Base-by-base conservation (phyloP, 35 echinoderm and acorn worm genomes). In the Lytechinus variegatus region DNA sequence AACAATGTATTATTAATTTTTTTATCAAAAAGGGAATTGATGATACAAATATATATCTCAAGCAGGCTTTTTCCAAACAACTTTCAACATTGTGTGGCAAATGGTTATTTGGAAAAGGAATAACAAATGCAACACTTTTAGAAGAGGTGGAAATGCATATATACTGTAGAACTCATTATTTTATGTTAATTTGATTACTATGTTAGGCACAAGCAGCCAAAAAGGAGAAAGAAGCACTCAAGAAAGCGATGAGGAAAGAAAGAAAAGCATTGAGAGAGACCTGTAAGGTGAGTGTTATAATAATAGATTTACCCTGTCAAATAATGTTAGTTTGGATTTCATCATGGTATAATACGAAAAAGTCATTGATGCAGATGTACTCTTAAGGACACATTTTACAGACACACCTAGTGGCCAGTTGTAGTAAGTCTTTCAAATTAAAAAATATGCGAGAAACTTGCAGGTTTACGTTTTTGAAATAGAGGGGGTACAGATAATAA, bases 191-290 rank as follows among this genome's bases (percentile, higher is more conserved):
- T 8, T 24, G 8, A 79, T 79, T 79, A 24, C n/a, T 58, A 24
- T 79, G 24, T 79, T 87, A 99, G 98, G 98, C 98, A 21, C 87
- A 95, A 53, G 98, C 95, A 87, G 98, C 98, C 53, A 99, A 99
- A 89, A 99, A 99, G 51, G 98, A 97, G 53, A 99, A 96, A 94
- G 98, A 99, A 89, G 98, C 97, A 13, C 93, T 94, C 5, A 99
- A 96, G 92, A 97, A 97, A 91, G 97, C 97, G 0, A 93, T 97
- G 92, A 96, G 94, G 93, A 97, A 99, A 93, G 98, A 96, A 44
- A 97, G 96, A 52, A 99, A 99, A 79, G 89, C 87, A 8, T 94
- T 99, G 27, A 96, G 98, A 87, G 98, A 99, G 9, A 96, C 95
- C 87, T 99, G 98, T 91, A 99, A 99, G 96, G 98, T 99, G 55